A percentile compares a stretch with the other conserved stretches of the same genome.
These are phyloP conservation scores for Pogonomyrmex barbatus DNA, from an alignment of 1,140 invertebrate genomes.

Conservation along the genomic window DNA sequence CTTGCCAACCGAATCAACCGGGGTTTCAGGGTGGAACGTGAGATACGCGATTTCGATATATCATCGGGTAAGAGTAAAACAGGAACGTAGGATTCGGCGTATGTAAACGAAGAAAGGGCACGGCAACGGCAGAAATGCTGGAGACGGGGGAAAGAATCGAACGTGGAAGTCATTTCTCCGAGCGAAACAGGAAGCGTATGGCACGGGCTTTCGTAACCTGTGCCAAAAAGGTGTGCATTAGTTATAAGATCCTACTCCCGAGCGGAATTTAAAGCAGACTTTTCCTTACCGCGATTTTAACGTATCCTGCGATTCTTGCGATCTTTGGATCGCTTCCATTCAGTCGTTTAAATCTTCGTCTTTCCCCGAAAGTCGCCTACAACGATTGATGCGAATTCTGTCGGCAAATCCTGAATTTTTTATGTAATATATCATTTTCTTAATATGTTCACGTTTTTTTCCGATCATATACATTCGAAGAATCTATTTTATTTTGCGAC, in stretches of 20 bases:
- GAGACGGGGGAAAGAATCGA: constrained; percentile 6
- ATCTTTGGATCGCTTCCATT: constrained; percentile 21
- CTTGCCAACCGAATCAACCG: constrained; percentile 54
- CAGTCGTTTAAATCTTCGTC: not conserved
- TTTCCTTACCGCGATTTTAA: constrained; percentile 37
- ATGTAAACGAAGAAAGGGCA: constrained; percentile 28
- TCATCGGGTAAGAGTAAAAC: constrained; percentile 35
- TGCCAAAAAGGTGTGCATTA: constrained; percentile 42
- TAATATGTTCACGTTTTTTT: not conserved
- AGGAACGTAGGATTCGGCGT: constrained; percentile 48
- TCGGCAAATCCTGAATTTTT: not conserved
- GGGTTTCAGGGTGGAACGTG: not conserved
- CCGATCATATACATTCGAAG: not conserved
- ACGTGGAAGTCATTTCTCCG: constrained; percentile 18
- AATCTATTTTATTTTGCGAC: not conserved
- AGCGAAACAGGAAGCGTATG: constrained; percentile 45
- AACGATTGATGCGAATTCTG: not conserved
- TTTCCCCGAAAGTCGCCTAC: not conserved
- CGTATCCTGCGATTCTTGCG: not conserved
- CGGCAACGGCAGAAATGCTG: not conserved
- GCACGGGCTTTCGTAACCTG: not conserved
- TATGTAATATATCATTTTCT: not conserved
- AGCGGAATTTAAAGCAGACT: constrained; percentile 36
- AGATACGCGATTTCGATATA: constrained; percentile 53
- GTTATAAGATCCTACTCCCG: constrained; percentile 14